Base-by-base conservation (phyloP, 1,140 invertebrate genomes). In the Stegodyphus dumicola region DNA sequence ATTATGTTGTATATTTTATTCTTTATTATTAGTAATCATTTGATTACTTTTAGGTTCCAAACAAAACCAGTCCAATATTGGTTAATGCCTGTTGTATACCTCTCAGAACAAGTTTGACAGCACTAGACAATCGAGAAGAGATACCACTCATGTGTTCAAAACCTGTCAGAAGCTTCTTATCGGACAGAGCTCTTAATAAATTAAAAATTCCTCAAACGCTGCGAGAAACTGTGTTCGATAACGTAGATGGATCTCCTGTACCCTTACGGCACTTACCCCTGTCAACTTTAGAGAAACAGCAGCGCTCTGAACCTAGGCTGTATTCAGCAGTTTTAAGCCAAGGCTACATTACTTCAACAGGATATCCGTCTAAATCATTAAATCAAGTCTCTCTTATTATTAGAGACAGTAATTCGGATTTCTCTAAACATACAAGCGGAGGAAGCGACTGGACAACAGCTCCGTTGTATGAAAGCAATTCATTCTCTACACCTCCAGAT, bases 131-230 rank as follows among this genome's bases (percentile, higher is more conserved):
- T 49, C 81, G n/a, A 11, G 65, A 76, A 60, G 81, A 69, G 10
- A 60, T 60, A 67, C 65, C 73, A 10, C 51, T 76, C 2, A 70
- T 60, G 6, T 18, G 18, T 51, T 69, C 74, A 2, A 84, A 84
- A 48, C 49, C 60, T 48, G 71, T 85, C 9, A 69, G 83, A 65
- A 77, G 52, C 11, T 85, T 77, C 65, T 13, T 78, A 71, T 86
- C 84, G 5, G 84, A 86, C 33, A 60, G 84, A 86, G 56, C 75
- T 73, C 84, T 86, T 6, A 77, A 86, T 66, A 67, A 71, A n/a
- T 56, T 70, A 60, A 75, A 54, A 60, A 70, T 53, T 51, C 53
- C 66, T 2, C n/a, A 48, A 48, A 60, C 54, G 6, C 65, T 53
- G 11, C 11, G 9, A 49, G 33, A 66, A 9, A 13, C 10, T 6